Evolutionary conservation across 1,140 invertebrate species (phyloP).

Genomic region (Cyclina sinensis): DNA sequence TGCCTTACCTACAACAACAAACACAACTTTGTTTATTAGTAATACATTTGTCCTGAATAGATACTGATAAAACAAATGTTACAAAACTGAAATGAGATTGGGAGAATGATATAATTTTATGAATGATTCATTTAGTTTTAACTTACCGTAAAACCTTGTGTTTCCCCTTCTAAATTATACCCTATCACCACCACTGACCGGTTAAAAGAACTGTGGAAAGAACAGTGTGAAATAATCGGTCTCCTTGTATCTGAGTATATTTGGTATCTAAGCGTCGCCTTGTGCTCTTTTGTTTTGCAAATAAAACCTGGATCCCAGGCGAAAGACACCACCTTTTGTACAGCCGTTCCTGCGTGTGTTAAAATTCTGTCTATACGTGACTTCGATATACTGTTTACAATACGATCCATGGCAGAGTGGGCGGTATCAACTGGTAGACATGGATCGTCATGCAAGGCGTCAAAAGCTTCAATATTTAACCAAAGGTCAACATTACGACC

Average conservation of each 20-base stretch:
- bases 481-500: slow-evolving; percentile 74
- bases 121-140: too few relatives aligned
- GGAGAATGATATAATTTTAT: too few relatives aligned
- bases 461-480: slow-evolving; percentile 79
- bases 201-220: slow-evolving; percentile 77
- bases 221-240: slow-evolving; percentile 80
- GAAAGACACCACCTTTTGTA: slow-evolving; percentile 77
- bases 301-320: slow-evolving; percentile 81
- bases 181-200: slow-evolving; percentile 81
- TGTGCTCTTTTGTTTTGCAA: slow-evolving; percentile 72
- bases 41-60: too few relatives aligned
- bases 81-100: too few relatives aligned
- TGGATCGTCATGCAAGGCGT: slow-evolving; percentile 74
- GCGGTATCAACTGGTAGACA: slow-evolving; percentile 72
- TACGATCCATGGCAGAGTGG: slow-evolving; percentile 70
- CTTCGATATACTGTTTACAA: slow-evolving; percentile 74
- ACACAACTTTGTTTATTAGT: too few relatives aligned
- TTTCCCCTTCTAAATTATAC: slow-evolving; percentile 75
- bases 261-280: slow-evolving; percentile 62
- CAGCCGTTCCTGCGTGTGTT: slow-evolving; percentile 69
- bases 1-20: too few relatives aligned
- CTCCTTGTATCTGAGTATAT: slow-evolving; percentile 65
- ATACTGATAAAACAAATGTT: too few relatives aligned
- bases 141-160: slow-evolving; percentile 74
- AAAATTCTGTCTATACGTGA: slow-evolving; percentile 76